Conservation (phyloP, 2,797 vertebrate species). For the Sebastes hubbsi region DNA sequence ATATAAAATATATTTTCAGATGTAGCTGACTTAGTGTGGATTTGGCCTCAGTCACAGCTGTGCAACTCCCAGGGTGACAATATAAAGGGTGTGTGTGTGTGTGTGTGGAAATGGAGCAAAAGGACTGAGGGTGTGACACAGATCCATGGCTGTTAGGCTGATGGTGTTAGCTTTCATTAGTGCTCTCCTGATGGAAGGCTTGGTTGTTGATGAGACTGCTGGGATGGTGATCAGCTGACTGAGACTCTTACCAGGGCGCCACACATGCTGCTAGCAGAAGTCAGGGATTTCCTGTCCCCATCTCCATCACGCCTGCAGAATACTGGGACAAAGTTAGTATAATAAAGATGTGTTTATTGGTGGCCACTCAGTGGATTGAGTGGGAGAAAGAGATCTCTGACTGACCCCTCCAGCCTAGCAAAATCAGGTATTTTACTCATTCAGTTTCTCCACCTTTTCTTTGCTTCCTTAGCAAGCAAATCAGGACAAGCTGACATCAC, state of each 20-base stretch:
- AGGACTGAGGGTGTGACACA: neutral
- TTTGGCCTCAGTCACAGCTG: neutral
- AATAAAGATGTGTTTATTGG: neutral
- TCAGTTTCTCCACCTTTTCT: neutral
- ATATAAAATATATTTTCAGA: neutral
- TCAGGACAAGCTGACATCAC: neutral
- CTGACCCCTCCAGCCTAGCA: neutral
- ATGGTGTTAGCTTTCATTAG: constrained; percentile 25
- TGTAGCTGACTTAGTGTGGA: neutral
- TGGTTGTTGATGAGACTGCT: neutral
- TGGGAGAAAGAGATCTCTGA: neutral
- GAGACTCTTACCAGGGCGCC: neutral
- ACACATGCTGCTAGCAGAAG: neutral
- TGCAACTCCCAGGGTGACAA: neutral
- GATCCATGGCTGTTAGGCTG: neutral
- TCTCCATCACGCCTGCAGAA: neutral
- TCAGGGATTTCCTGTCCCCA: neutral
- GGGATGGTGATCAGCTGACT: neutral
- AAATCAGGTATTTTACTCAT: neutral
- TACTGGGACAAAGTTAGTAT: neutral
- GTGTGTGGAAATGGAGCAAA: neutral
- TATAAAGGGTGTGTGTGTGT: constrained; percentile 8
- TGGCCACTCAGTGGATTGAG: neutral
- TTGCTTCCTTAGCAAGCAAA: neutral
- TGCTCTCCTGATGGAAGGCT: neutral